Conservation (phyloP, 2,888 invertebrate genomes). For the Mesoligia furuncula region DNA sequence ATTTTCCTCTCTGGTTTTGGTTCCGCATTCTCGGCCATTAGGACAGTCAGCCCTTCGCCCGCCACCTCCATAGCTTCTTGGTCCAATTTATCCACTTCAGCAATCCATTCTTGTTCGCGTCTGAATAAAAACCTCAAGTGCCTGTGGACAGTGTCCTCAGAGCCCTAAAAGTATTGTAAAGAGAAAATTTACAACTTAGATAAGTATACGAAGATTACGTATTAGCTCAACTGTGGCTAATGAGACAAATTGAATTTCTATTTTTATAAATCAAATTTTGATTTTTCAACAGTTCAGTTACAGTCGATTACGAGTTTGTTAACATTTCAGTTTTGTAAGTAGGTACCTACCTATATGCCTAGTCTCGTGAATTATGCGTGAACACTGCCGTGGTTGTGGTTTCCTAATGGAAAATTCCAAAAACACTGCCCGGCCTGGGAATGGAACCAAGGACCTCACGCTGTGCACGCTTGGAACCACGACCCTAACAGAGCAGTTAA, state of each 20-base stretch:
- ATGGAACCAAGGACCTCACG: no score
- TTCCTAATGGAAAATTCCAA: neutral
- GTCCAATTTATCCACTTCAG: conserved; percentile 71
- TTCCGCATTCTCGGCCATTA: conserved; percentile 64
- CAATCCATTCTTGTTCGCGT: conserved; percentile 78
- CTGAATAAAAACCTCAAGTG: conserved; percentile 82
- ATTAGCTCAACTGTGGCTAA: no score
- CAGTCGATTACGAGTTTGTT: neutral
- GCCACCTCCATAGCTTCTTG: conserved; percentile 64
- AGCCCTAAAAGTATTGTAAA: conserved; percentile 76
- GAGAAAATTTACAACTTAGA: neutral
- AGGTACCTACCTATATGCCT: neutral
- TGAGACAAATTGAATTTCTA: no score
- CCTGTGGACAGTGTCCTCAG: conserved; percentile 86
- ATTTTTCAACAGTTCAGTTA: neutral
- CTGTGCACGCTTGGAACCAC: neutral
- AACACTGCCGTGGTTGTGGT: neutral
- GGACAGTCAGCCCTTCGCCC: conserved; percentile 56
- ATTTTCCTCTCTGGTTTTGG: conserved; percentile 73
- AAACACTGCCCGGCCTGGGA: neutral
- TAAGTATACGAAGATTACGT: conserved; percentile 65
- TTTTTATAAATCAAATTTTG: no score
- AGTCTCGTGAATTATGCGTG: neutral
- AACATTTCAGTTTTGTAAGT: neutral
- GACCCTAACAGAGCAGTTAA: neutral